These are phyloP conservation scores for Drosophila tsacasi DNA, from an alignment of 1,140 invertebrate species.

Conservation along the genomic window DNA sequence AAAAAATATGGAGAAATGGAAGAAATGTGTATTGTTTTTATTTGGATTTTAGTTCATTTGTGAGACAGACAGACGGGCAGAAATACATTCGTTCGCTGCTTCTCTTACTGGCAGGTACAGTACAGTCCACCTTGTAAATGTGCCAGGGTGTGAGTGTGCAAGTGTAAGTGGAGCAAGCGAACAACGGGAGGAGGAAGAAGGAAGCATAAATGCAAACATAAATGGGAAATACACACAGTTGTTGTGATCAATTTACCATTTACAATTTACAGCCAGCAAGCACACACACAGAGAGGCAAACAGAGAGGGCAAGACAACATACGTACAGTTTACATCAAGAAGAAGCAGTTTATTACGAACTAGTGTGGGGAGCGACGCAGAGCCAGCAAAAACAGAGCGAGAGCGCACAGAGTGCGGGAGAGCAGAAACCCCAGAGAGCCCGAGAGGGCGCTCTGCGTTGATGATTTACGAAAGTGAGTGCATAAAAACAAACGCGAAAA, in stretches of 20 bases:
- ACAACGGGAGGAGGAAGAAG: slow-evolving; percentile 17
- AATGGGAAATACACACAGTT: slow-evolving; percentile 40
- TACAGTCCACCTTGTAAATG: slow-evolving; percentile 18
- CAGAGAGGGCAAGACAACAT: slow-evolving; percentile 18
- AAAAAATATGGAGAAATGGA: slow-evolving; percentile 26
- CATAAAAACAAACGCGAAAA: slow-evolving; percentile 61
- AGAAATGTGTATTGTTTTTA: slow-evolving; percentile 56
- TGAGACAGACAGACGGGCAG: slow-evolving; percentile 10
- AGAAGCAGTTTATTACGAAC: slow-evolving; percentile 82
- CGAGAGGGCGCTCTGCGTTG: background rate
- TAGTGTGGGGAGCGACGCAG: slow-evolving; percentile 75
- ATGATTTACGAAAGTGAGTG: slow-evolving; percentile 72
- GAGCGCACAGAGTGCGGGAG: slow-evolving; percentile 22
- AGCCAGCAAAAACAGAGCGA: slow-evolving; percentile 69
- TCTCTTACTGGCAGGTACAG: slow-evolving; percentile 16
- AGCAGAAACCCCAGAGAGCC: slow-evolving; percentile 12
- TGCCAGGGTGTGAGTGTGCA: slow-evolving; percentile 4
- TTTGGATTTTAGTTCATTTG: slow-evolving; percentile 49
- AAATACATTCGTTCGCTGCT: background rate
- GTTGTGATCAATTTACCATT: slow-evolving; percentile 49
- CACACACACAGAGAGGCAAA: slow-evolving; percentile 20
- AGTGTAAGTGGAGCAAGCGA: slow-evolving; percentile 21
- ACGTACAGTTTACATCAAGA: slow-evolving; percentile 63
- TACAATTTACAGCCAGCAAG: slow-evolving; percentile 40
- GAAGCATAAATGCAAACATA: slow-evolving; percentile 51